These are phyloP conservation scores for Paedocypris micromegethes DNA, from an alignment of 2,797 vertebrate species.

Conservation along the genomic window DNA sequence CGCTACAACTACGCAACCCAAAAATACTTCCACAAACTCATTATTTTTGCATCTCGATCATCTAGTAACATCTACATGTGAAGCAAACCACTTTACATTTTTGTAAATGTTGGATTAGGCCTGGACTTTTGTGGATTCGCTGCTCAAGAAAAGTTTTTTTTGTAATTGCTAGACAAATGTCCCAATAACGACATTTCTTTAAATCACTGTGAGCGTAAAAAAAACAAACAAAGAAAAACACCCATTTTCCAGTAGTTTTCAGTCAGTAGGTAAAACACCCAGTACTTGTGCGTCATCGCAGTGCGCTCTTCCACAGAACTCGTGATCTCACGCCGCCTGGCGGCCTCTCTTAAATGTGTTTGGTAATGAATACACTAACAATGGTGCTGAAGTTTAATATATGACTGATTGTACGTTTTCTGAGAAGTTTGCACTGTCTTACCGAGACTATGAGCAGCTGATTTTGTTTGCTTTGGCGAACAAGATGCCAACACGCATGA, in stretches of 20 bases:
- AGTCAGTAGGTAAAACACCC: not conserved
- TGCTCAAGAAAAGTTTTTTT: constrained; percentile 17
- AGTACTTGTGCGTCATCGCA: too few relatives aligned
- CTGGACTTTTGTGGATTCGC: too few relatives aligned
- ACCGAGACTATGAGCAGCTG: constrained; percentile 59
- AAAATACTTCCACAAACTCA: too few relatives aligned
- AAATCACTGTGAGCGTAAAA: constrained; percentile 44
- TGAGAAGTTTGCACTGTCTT: constrained; percentile 70
- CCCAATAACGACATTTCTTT: constrained; percentile 24
- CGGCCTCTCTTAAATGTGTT: constrained; percentile 65
- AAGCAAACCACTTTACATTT: too few relatives aligned
- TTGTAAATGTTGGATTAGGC: too few relatives aligned
- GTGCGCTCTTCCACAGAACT: too few relatives aligned
- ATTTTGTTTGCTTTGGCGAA: constrained; percentile 48
- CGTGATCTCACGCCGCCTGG: constrained; percentile 38
- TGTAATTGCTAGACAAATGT: too few relatives aligned
- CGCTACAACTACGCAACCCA: too few relatives aligned
- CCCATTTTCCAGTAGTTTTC: not conserved
- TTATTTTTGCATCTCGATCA: too few relatives aligned
- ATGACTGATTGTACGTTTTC: constrained; percentile 75
- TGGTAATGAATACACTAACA: constrained; percentile 69
- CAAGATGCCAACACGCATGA: constrained; percentile 60
- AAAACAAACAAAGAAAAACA: constrained; percentile 17
- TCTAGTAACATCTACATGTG: too few relatives aligned
- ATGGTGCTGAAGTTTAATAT: constrained; percentile 75